A percentile compares a stretch with the other conserved stretches of the same genome.
phyloP scores from a whole-genome alignment of 2,113 vertebrate genomes.

The Sphyrna mokarran region DNA sequence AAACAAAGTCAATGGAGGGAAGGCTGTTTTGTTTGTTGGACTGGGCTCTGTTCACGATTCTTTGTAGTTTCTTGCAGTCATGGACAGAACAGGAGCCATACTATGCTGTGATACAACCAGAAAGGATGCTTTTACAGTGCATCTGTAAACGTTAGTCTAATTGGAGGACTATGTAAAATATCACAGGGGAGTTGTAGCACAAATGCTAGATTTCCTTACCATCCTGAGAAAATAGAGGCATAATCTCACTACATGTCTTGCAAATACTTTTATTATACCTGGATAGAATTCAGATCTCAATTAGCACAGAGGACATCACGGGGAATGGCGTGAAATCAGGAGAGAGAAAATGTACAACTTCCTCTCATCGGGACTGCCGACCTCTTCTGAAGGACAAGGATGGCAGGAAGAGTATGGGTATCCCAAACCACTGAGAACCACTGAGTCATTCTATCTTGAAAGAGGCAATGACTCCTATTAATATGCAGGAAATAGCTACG shows the following conservation, averaged over 20 bases:
- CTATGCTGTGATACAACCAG: too few species aligned
- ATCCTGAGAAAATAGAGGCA: too few species aligned
- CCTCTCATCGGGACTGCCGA: not conserved
- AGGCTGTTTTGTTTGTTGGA: too few species aligned
- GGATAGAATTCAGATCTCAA: not conserved
- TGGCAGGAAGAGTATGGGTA: not conserved
- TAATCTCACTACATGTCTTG: not conserved
- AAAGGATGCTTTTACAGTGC: too few species aligned
- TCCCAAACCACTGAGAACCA: not conserved
- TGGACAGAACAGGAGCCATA: too few species aligned
- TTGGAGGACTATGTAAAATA: too few species aligned
- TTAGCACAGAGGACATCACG: not conserved
- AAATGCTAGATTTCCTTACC: too few species aligned
- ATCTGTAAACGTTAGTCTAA: too few species aligned
- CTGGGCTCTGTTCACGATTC: too few species aligned
- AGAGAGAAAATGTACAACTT: not conserved
- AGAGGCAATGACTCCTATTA: not conserved
- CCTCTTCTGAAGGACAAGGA: not conserved
- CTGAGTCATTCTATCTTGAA: not conserved
- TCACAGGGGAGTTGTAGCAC: too few species aligned
- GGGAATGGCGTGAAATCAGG: not conserved
- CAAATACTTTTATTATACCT: not conserved
- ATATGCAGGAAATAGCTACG: not conserved
- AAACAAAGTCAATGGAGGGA: too few species aligned
- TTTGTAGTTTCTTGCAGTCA: too few species aligned